Base-by-base conservation (phyloP, 2,113 vertebrate genomes). In the Carollia perspicillata region DNA sequence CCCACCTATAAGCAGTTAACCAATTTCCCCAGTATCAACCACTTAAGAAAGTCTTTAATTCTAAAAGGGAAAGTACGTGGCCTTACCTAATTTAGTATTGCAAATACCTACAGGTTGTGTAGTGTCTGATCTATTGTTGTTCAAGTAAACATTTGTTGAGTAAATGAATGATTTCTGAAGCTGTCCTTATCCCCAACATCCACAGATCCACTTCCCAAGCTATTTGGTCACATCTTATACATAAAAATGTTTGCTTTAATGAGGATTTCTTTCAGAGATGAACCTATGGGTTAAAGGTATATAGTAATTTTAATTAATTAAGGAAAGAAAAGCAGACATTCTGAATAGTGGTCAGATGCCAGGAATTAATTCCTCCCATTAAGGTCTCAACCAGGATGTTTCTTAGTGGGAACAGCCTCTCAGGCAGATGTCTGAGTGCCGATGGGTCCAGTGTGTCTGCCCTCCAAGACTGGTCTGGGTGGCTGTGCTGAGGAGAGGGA, bases 391-490 rank as follows among this genome's bases (percentile, higher is more conserved):
- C 8, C 20, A 20, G 86, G 51, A 9, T 7, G 7, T 63, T 37
- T 60, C 44, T 23, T 14, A 8, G 30, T 22, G 9, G 23, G 9
- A 14, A 9, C 1, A 26, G 8, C 40, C 60, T 26, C 6, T 72
- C 4, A 23, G 16, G 16, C 51, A 79, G 79, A 26, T 6, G 3
- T 30, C 42, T 2, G 42, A 63, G 68, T 1, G 1, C 40, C 18
- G 9, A 12, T 22, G 20, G 10, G 4, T 10, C 12, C 14, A 0
- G 0, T 11, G 68, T 22, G 4, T 47, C 40, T 22, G 28, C 33
- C 60, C 6, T 30, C 18, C 18, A 0, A 3, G 3, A 8, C 6
- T 5, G 28, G 30, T 33, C 26, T 35, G 5, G 2, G 30, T 0
- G 11, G 12, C 26, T 53, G 23, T 22, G 17, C 40, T 17, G 1